These are phyloP conservation scores for Blera fallax DNA, from an alignment of 2,888 invertebrate species.

Conservation along the genomic window DNA sequence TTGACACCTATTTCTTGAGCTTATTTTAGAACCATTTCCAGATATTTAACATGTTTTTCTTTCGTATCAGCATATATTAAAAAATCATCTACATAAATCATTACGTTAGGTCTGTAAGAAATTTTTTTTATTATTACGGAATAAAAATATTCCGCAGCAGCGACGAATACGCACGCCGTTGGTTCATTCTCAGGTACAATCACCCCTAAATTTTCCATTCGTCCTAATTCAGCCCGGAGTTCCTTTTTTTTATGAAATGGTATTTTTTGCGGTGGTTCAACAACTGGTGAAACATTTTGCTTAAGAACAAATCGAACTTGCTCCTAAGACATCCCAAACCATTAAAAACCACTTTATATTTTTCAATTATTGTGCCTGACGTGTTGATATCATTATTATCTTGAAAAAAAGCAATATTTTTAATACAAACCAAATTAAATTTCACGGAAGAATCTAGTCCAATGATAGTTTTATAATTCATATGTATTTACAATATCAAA, in stretches of 20 bases:
- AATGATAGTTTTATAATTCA: conserved; percentile 21
- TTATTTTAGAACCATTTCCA: no score
- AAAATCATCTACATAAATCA: no score
- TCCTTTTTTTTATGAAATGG: conserved; percentile 6
- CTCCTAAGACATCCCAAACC: conserved; percentile 1
- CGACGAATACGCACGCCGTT: background rate
- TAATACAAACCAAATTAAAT: conserved; percentile 25
- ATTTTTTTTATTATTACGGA: no score
- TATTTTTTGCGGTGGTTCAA: conserved; percentile 31
- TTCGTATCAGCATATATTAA: no score
- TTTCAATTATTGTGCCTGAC: background rate
- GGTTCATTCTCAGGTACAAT: no score
- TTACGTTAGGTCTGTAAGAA: no score
- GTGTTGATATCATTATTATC: background rate
- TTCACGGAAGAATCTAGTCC: background rate
- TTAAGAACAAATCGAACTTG: conserved; percentile 26
- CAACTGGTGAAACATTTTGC: conserved; percentile 1
- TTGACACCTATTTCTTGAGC: conserved; percentile 1
- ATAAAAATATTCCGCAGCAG: background rate
- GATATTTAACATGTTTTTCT: no score
- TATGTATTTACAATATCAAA: conserved; percentile 12
- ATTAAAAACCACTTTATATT: background rate
- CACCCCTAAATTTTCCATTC: no score
- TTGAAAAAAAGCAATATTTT: conserved; percentile 12
- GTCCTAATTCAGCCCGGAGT: conserved; percentile 1